Percentiles rank a stretch among this genome's conserved stretches.
Conservation (phyloP, 2,797 vertebrate species). For the Danio tinwini region DNA sequence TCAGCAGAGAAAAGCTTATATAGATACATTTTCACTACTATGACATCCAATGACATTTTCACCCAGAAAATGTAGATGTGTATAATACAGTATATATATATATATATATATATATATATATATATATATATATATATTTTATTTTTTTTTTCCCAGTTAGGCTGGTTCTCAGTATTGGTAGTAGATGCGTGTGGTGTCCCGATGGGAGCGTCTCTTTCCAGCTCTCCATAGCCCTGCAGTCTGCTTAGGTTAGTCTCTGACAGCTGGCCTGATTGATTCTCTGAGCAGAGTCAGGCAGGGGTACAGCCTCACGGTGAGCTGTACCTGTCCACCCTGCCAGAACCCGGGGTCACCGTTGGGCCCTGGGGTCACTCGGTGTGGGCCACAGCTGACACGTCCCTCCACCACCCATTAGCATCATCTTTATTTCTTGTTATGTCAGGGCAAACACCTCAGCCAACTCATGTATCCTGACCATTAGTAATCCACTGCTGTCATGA, state of each 20-base stretch:
- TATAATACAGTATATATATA: too few species aligned
- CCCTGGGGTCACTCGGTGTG: constrained; percentile 52
- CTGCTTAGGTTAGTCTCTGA: constrained; percentile 59
- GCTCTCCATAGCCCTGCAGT: constrained; percentile 54
- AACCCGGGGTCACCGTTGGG: constrained; percentile 39
- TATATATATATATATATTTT: too few species aligned
- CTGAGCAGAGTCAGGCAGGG: constrained; percentile 57
- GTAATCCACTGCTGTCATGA: constrained; percentile 40
- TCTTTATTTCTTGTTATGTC: constrained; percentile 53
- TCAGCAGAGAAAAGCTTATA: constrained; percentile 3
- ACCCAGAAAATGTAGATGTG: neutral
- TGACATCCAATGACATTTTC: constrained; percentile 33
- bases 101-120: too few species aligned
- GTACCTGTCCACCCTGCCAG: constrained; percentile 59
- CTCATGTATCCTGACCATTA: constrained; percentile 40
- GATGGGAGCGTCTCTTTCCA: constrained; percentile 41
- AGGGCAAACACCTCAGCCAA: constrained; percentile 25
- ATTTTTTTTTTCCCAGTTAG: neutral
- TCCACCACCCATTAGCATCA: constrained; percentile 54
- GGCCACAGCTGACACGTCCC: constrained; percentile 50
- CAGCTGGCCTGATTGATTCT: constrained; percentile 62
- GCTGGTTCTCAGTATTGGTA: constrained; percentile 31
- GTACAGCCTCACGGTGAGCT: constrained; percentile 53
- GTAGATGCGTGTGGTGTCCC: constrained; percentile 40
- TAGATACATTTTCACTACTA: neutral